A percentile compares a stretch with the other conserved stretches of the same genome.
These are phyloP conservation scores for Drosophila obscura DNA, from an alignment of 1,140 invertebrate genomes.

Conservation along the genomic window DNA sequence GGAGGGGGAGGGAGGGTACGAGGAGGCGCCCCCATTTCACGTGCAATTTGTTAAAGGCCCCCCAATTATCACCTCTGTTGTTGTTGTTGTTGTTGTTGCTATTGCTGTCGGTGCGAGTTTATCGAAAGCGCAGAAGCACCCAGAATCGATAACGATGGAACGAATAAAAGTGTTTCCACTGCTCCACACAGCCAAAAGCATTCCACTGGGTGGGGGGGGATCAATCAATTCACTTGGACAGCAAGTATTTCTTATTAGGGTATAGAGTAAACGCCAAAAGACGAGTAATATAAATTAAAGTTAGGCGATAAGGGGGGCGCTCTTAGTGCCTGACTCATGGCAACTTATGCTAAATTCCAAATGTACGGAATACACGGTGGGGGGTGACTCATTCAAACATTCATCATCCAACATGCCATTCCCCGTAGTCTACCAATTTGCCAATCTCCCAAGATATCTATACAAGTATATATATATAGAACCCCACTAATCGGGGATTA, in stretches of 20 bases:
- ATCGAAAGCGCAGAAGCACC: slow-evolving; percentile 9
- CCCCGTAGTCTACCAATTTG: neutral
- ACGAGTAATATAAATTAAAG: slow-evolving; percentile 10
- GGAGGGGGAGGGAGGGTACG: neutral
- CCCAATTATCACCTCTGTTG: slow-evolving; percentile 53
- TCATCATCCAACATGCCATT: too few species aligned
- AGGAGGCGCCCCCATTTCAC: slow-evolving; percentile 6
- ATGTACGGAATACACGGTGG: neutral
- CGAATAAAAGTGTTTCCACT: neutral
- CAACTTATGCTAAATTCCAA: slow-evolving; percentile 42
- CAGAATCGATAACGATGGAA: slow-evolving; percentile 14
- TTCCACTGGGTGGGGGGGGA: too few species aligned
- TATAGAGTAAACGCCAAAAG: neutral
- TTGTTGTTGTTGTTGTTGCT: neutral
- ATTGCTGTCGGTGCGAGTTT: neutral
- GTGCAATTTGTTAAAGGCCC: slow-evolving; percentile 58
- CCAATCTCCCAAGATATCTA: slow-evolving; percentile 28
- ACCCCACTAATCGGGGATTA: slow-evolving; percentile 33
- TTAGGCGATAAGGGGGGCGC: too few species aligned
- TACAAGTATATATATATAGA: too few species aligned
- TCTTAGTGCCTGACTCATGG: slow-evolving; percentile 30
- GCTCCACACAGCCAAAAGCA: too few species aligned
- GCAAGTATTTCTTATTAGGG: neutral
- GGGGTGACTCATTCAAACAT: too few species aligned
- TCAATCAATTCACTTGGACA: too few species aligned